phyloP scores from a whole-genome alignment of 30 jellyfish, hydroid and myxozoan species.

The Hydractinia echinata region DNA sequence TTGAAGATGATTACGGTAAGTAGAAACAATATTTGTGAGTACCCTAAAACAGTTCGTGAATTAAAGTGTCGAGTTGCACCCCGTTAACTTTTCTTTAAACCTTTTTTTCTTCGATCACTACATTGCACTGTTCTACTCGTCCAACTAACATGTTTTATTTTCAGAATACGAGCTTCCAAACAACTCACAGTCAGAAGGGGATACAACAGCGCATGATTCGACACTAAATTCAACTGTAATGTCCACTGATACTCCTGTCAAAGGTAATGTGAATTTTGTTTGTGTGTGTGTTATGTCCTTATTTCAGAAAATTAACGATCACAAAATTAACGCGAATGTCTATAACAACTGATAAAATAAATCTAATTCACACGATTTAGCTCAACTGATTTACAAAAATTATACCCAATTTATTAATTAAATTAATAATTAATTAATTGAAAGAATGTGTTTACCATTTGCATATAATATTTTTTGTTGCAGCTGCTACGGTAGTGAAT shows the following conservation, averaged over 20 bases:
- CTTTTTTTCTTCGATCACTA: neutral
- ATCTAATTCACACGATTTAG: too few relatives aligned
- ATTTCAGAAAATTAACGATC: too few relatives aligned
- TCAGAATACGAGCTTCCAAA: slow-evolving; percentile 38
- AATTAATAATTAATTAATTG: too few relatives aligned
- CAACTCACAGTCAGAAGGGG: slow-evolving; percentile 16
- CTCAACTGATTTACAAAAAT: too few relatives aligned
- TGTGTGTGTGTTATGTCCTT: too few relatives aligned
- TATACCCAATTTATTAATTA: too few relatives aligned
- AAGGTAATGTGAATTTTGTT: neutral
- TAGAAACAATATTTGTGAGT: neutral
- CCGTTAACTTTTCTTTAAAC: neutral
- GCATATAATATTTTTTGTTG: neutral
- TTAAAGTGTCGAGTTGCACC: neutral
- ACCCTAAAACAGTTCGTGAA: neutral
- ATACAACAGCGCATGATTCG: neutral
- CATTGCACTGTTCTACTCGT: too few relatives aligned
- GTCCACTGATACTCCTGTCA: slow-evolving; percentile 1
- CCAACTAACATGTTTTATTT: neutral
- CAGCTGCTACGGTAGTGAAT: slow-evolving; percentile 11
- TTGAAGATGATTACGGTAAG: slow-evolving; percentile 92
- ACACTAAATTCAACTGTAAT: neutral
- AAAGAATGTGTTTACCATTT: too few relatives aligned
- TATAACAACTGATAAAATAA: too few relatives aligned
- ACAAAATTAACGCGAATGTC: too few relatives aligned